Percentiles rank a stretch among this genome's conserved stretches.
These are phyloP conservation scores for Antrozous pallidus DNA, from an alignment of 2,797 vertebrate genomes.

Conservation along the genomic window DNA sequence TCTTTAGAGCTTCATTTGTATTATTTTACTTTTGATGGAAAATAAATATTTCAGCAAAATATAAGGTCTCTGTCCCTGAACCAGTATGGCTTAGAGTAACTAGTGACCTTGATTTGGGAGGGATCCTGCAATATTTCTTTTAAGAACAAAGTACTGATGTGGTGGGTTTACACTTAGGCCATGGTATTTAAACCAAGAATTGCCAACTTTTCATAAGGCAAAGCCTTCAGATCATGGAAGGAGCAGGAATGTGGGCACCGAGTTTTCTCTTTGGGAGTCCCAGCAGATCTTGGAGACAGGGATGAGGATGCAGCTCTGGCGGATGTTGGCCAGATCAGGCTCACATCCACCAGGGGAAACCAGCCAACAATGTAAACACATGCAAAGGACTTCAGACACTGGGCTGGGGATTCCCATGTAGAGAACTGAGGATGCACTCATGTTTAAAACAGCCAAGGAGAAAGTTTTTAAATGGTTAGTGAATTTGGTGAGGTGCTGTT, in stretches of 20 bases:
- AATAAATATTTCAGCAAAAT: constrained; percentile 8
- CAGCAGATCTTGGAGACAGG: not conserved
- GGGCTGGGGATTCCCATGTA: not conserved
- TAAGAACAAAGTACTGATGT: not conserved
- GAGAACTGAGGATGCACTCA: not conserved
- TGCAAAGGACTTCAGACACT: not conserved
- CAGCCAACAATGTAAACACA: not conserved
- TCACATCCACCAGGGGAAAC: not conserved
- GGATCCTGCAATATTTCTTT: not conserved
- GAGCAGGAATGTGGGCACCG: not conserved
- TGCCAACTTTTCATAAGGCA: not conserved
- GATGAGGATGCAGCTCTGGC: not conserved
- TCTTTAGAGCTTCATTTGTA: not conserved
- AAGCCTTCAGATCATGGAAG: not conserved
- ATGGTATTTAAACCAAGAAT: constrained; percentile 2
- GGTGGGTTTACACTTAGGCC: not conserved
- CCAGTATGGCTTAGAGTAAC: constrained; percentile 11
- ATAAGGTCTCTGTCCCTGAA: constrained; percentile 34
- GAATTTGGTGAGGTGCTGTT: not conserved
- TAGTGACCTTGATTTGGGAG: not conserved
- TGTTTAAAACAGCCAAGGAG: not conserved
- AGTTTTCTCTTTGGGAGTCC: not conserved
- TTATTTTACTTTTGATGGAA: constrained; percentile 23
- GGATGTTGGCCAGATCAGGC: not conserved
- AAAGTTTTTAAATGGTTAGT: not conserved